Conservation (phyloP, 2,113 vertebrate genomes). For the Microcebus murinus region DNA sequence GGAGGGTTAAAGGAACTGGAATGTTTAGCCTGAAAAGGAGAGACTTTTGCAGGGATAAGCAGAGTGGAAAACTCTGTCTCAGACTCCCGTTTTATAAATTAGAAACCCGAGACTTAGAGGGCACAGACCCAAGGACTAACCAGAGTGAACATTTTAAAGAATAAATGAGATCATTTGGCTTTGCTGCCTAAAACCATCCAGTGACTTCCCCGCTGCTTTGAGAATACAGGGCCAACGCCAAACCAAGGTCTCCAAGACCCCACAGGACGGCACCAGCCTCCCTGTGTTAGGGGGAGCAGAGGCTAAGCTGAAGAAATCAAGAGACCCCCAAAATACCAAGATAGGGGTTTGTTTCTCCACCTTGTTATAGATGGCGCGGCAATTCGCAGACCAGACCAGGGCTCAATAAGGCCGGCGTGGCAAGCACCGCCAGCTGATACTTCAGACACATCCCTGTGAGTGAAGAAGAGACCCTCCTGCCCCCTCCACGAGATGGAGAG, state of each 20-base stretch:
- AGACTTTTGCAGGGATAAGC: conserved; percentile 11
- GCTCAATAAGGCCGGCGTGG: conserved; percentile 93
- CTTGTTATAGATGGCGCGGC: conserved; percentile 90
- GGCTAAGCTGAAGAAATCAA: neutral
- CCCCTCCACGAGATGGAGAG: conserved; percentile 95
- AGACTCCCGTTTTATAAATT: conserved; percentile 71
- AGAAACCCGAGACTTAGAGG: conserved; percentile 66
- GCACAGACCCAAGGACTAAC: conserved; percentile 41
- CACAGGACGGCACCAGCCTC: neutral
- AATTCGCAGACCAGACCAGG: conserved; percentile 92
- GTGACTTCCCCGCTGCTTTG: neutral
- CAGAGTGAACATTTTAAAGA: conserved; percentile 59
- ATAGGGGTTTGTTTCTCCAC: neutral
- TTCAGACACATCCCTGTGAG: conserved; percentile 93
- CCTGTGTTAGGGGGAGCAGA: neutral
- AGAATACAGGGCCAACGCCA: neutral
- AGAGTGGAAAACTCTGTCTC: conserved; percentile 73
- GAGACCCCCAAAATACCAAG: neutral
- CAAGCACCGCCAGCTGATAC: conserved; percentile 93
- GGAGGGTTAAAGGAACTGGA: conserved; percentile 20
- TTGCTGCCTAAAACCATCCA: conserved; percentile 34
- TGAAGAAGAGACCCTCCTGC: conserved; percentile 93
- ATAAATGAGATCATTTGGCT: conserved; percentile 60
- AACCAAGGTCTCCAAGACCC: neutral
- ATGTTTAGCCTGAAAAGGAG: conserved; percentile 55